phyloP scores from a whole-genome alignment of 1,140 invertebrate genomes.

The Parapsyche elsis region DNA sequence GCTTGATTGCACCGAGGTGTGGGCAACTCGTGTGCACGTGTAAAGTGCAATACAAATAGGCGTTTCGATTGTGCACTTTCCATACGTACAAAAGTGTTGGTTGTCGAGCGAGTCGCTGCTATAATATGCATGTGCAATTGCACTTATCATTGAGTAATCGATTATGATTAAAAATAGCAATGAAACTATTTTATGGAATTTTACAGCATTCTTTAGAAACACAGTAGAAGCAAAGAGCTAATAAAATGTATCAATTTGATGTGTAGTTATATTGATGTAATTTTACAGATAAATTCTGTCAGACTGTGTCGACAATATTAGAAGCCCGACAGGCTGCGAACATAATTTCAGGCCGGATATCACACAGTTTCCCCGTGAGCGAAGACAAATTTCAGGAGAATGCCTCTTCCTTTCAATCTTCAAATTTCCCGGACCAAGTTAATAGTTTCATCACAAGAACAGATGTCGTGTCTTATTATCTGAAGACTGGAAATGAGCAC shows the following conservation, averaged over 20 bases:
- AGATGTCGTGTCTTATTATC: constrained; percentile 29
- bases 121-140: not conserved
- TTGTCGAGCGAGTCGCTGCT: not conserved
- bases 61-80: not conserved
- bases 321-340: not conserved
- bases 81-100: not conserved
- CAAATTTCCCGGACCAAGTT: not conserved
- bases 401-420: constrained; percentile 23
- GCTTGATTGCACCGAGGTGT: constrained; percentile 49
- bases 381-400: constrained; percentile 12
- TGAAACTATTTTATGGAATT: not conserved
- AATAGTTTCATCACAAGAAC: constrained; percentile 28
- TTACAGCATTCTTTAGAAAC: too few relatives aligned
- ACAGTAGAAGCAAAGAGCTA: too few relatives aligned
- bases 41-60: constrained; percentile 26
- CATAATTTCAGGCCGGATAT: constrained; percentile 26
- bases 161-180: too few relatives aligned
- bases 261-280: too few relatives aligned
- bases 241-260: too few relatives aligned
- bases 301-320: not conserved
- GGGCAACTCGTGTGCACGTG: constrained; percentile 35
- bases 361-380: constrained; percentile 5
- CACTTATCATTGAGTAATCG: too few relatives aligned
- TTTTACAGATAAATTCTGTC: too few relatives aligned
- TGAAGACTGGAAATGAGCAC: constrained; percentile 1